Conservation (phyloP, 2,797 vertebrate genomes). For the Oryzias dopingdopingensis region DNA sequence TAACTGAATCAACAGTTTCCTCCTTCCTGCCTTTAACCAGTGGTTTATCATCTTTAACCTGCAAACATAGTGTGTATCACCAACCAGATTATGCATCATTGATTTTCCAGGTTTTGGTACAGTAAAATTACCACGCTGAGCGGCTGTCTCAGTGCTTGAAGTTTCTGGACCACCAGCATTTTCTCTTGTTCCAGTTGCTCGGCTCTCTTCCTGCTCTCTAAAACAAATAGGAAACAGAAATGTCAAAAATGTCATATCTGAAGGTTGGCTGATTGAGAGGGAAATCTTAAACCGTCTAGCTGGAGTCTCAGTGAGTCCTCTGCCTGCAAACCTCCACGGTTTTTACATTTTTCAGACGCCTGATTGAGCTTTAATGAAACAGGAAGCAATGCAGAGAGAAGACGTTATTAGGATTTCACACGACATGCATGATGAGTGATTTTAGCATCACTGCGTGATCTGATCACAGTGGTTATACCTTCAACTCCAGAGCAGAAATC, state of each 20-base stretch:
- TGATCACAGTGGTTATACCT: constrained; percentile 45
- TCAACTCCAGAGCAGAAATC: constrained; percentile 53
- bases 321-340: constrained; percentile 2
- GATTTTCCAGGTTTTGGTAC: background rate
- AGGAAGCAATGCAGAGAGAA: background rate
- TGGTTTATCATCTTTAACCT: constrained; percentile 56
- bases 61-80: constrained; percentile 7
- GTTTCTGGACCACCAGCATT: constrained; percentile 40
- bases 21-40: constrained; percentile 41
- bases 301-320: constrained; percentile 24
- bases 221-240: constrained; percentile 11
- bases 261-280: background rate
- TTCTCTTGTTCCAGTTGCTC: constrained; percentile 56
- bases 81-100: constrained; percentile 2
- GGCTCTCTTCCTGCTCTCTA: constrained; percentile 52
- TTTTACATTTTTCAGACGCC: constrained; percentile 10
- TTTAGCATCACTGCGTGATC: too few species aligned
- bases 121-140: constrained; percentile 48
- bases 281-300: constrained; percentile 46
- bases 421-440: too few species aligned
- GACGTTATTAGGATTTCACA: too few species aligned
- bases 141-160: constrained; percentile 36
- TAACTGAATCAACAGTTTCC: constrained; percentile 23
- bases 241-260: background rate
- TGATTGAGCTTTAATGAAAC: constrained; percentile 42